Evolutionary conservation across 1,140 invertebrate species (phyloP).

Genomic region (Penaeus vannamei): DNA sequence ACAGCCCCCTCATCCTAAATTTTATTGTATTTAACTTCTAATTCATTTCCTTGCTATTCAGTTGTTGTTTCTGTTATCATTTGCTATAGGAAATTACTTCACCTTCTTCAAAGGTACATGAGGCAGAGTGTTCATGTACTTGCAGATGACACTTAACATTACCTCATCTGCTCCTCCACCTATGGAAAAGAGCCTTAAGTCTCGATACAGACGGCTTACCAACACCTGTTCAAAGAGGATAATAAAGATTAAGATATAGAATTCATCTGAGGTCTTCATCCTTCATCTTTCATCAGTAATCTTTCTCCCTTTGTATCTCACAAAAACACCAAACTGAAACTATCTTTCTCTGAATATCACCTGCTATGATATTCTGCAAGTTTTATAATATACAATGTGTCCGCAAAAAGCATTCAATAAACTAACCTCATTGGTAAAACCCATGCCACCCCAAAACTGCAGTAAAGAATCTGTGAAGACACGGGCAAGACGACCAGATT

Average conservation of each 20-base stretch:
- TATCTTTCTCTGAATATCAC: no score
- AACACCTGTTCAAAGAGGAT: constrained; percentile 33
- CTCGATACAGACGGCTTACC: constrained; percentile 71
- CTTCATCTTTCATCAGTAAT: no score
- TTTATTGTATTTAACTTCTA: no score
- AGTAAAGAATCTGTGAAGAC: constrained; percentile 76
- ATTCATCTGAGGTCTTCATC: background rate
- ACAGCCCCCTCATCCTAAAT: no score
- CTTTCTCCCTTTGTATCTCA: no score
- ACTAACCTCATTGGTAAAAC: constrained; percentile 75
- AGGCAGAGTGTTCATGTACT: constrained; percentile 74
- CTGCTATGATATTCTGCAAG: no score
- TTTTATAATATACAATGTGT: no score
- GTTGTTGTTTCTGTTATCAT: background rate
- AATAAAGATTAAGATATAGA: background rate
- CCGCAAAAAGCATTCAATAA: background rate
- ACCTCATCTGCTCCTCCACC: constrained; percentile 78
- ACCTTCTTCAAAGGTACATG: constrained; percentile 33
- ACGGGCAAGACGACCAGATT: constrained; percentile 75
- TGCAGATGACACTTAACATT: constrained; percentile 77
- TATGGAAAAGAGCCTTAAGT: constrained; percentile 76
- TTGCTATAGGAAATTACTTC: background rate
- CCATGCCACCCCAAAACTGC: constrained; percentile 79
- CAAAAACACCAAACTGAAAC: no score
- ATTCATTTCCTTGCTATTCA: no score